These are phyloP conservation scores for Odontamblyopus rebecca DNA, from an alignment of 2,797 vertebrate genomes.

Conservation along the genomic window DNA sequence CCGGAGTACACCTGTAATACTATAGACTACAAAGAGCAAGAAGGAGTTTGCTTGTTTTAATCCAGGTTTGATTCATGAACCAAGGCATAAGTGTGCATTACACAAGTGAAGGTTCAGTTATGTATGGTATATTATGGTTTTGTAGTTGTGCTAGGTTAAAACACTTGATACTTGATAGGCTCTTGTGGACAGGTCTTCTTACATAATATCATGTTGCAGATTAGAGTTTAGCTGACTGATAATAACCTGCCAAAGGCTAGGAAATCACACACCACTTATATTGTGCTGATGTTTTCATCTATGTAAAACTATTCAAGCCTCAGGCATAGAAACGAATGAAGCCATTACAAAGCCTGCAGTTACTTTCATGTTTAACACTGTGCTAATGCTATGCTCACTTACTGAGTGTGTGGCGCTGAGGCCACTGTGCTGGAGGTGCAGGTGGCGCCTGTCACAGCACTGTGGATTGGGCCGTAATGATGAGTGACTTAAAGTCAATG, in stretches of 20 bases:
- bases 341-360: not conserved
- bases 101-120: not conserved
- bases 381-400: conserved; percentile 10
- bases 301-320: not conserved
- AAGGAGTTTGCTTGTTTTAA: not conserved
- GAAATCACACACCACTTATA: not conserved
- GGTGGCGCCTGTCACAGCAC: conserved; percentile 1
- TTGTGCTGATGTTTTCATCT: not conserved
- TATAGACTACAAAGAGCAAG: not conserved
- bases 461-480: conserved; percentile 1
- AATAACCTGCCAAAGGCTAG: not conserved
- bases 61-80: not conserved
- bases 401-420: conserved; percentile 3
- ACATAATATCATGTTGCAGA: not conserved
- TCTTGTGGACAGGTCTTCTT: not conserved
- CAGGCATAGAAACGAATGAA: not conserved
- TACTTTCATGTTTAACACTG: not conserved
- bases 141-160: not conserved
- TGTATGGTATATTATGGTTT: not conserved
- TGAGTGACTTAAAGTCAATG: conserved; percentile 15
- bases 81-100: not conserved
- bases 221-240: not conserved
- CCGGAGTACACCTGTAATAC: not conserved
- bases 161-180: not conserved
- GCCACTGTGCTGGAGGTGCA: not conserved